Evolutionary conservation across 2,888 invertebrate species (phyloP), one percentile per base, ranked within the genome.

Genomic region (Dasysyrphus tricinctus): DNA sequence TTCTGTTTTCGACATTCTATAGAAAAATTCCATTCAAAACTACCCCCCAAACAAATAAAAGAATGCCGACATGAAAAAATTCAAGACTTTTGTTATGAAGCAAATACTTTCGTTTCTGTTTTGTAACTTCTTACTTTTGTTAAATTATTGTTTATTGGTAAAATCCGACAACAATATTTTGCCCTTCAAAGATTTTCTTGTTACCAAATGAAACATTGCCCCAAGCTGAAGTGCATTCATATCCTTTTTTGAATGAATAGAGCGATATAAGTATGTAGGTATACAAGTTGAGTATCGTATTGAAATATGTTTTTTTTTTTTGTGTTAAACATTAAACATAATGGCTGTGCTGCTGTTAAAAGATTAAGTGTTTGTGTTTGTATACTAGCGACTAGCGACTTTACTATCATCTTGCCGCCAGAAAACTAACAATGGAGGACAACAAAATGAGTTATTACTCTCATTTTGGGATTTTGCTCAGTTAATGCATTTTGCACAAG

Each of bases 401-500:
- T 73, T 49, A 49, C 39, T 39, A 12, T 76, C 61, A 73, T 77
- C 73, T 65, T 19, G 59, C 49, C 42, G 54, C 49, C 51, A 76
- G 47, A 75, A 78, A 77, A 70, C 80, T 78, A 81, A 86, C 77
- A 78, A 57, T 74, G 47, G 70, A 80, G 81, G 74, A 81, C 81
- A 86, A 86, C 81, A 74, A 86, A 81, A 81, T 86, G 86, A 86
- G 74, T 86, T 86, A 86, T 86, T 78, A 75, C 81, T 75, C 86
- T 81, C 81, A 86, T 86, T 86, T 85, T 81, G 65, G 78, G 78
- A 81, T 61, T 81, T 81, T 75, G 77, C 70, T 81, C 86, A 81
- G 86, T 86, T 86, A 86, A 86, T 86, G 81, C 78, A 86, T 86
- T 86, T 78, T 65, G 65, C 16, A 49, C 63, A 65, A 54, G 42